These are phyloP conservation scores for Nineta flava DNA, from an alignment of 2,888 invertebrate species.

Conservation along the genomic window DNA sequence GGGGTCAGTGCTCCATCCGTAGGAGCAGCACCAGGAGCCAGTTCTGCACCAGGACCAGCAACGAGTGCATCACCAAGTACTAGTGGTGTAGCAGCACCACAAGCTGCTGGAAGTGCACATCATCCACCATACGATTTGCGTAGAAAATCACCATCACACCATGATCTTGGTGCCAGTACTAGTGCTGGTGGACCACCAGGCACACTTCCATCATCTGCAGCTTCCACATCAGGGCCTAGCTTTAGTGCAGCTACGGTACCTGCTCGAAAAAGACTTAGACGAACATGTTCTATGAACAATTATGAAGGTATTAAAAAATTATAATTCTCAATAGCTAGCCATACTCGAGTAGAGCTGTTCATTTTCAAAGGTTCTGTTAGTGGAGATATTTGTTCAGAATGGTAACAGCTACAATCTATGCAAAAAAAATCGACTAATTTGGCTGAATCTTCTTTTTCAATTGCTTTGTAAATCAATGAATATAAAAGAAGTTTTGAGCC, in stretches of 20 bases:
- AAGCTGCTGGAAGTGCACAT: constrained; percentile 40
- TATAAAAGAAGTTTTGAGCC: too few relatives aligned
- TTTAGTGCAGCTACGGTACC: constrained; percentile 51
- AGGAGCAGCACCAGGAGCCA: constrained; percentile 12
- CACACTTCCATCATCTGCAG: constrained; percentile 30
- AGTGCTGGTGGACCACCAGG: constrained; percentile 29
- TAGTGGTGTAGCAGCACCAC: constrained; percentile 28
- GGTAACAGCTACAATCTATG: too few relatives aligned
- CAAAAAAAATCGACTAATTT: too few relatives aligned
- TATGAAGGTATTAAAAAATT: constrained; percentile 25
- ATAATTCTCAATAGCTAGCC: not conserved
- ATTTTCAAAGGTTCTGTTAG: too few relatives aligned
- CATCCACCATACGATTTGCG: constrained; percentile 83
- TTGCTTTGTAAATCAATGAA: too few relatives aligned
- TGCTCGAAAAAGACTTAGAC: constrained; percentile 69
- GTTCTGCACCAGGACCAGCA: constrained; percentile 24
- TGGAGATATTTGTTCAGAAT: too few relatives aligned
- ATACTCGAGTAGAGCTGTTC: not conserved
- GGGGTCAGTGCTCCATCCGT: constrained; percentile 15
- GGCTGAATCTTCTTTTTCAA: too few relatives aligned
- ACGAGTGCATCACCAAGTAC: constrained; percentile 29
- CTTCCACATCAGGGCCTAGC: constrained; percentile 31
- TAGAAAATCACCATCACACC: constrained; percentile 63
- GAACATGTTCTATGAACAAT: constrained; percentile 38
- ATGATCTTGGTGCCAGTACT: constrained; percentile 53